Base-by-base conservation (phyloP, 92 coral and sea anemone species). In the Nematostella vectensis region DNA sequence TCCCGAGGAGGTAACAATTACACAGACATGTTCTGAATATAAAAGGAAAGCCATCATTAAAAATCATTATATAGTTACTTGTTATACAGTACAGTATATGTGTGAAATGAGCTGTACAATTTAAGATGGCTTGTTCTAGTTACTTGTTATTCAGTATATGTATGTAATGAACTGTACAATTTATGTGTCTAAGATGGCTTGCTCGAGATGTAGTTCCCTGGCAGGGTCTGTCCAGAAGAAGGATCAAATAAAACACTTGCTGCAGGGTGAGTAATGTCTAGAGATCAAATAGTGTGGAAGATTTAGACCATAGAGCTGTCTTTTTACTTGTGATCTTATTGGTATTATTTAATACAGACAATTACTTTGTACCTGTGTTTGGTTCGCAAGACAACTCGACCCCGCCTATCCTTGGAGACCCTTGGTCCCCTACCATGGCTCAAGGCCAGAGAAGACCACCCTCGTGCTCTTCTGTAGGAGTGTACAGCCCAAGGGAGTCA, bases 341-440 rank as follows among this genome's bases (percentile, higher is more conserved):
- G n/a, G n/a, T n/a, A n/a, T n/a, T n/a, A n/a, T n/a, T n/a, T n/a
- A n/a, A n/a, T n/a, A n/a, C 64, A 91, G 98, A 87, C 59, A 82
- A 60, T 59, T 68, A 63, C 57, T 91, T 43, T 71, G 93, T 91
- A 0, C 98, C 98, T 47, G 74, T 91, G 31, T 47, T 91, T 58
- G 96, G 98, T 4, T 68, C 85, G 38, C 70, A 69, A 48, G 98
- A 83, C 59, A 83, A 72, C 42, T 69, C 79, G 47, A 74, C 93
- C 20, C 74, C 80, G 47, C 80, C 98, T 25, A 71, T 77, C 38
- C 63, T 91, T 60, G 96, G 85, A 18, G 73, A 63, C 11, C 93
- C 93, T 13, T 85, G 95, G 95, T 91, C 96, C 36, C 96, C 93
- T 44, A 88, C 82, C 27, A 10, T 65, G 29, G 39, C 39, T 21